A percentile compares a stretch with the other conserved stretches of the same genome.
These are phyloP conservation scores for Zaprionus lineosus DNA, from an alignment of 2,888 invertebrate genomes.

Conservation along the genomic window DNA sequence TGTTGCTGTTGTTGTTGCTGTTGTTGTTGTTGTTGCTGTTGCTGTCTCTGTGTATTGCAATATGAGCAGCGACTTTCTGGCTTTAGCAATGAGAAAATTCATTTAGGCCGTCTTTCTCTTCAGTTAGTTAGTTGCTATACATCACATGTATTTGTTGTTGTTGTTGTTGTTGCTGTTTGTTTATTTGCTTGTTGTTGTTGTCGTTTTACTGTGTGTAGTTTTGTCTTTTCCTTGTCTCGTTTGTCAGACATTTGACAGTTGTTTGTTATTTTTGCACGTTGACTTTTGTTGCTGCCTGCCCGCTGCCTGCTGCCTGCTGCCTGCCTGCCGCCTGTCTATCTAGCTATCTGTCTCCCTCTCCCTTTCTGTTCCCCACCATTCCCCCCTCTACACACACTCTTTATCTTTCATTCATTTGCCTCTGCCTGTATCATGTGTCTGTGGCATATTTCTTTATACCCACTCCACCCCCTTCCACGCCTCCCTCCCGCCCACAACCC, in stretches of 20 bases:
- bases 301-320: no score
- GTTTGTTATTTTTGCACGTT: conserved; percentile 78
- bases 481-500: background rate
- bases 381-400: background rate
- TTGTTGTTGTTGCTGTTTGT: conserved; percentile 10
- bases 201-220: conserved; percentile 47
- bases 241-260: conserved; percentile 79
- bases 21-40: conserved; percentile 24
- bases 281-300: conserved; percentile 56
- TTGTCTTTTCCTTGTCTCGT: conserved; percentile 79
- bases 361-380: background rate
- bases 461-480: conserved; percentile 18
- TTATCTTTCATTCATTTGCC: conserved; percentile 9
- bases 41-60: no score
- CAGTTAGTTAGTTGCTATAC: conserved; percentile 4
- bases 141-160: conserved; percentile 44
- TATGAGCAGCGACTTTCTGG: conserved; percentile 36
- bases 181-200: conserved; percentile 23
- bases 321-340: no score
- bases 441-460: conserved; percentile 62
- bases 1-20: conserved; percentile 13
- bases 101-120: conserved; percentile 42
- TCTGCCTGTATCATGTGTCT: conserved; percentile 56
- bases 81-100: conserved; percentile 44
- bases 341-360: background rate